Evolutionary conservation across 1,140 invertebrate genomes (phyloP).

Genomic region (Zeugodacus cucurbitae): DNA sequence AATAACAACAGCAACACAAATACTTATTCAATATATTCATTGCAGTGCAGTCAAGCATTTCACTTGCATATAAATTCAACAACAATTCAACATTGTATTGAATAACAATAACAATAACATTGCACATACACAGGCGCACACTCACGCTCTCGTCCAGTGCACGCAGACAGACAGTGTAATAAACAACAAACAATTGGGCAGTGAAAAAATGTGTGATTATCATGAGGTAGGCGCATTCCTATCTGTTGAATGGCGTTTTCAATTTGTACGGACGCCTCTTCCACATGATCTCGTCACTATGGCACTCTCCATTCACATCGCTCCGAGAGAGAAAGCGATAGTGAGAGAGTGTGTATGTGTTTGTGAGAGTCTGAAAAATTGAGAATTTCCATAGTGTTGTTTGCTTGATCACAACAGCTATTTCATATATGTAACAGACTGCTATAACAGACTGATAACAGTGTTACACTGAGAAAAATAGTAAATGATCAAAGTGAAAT

Average conservation of each 20-base stretch:
- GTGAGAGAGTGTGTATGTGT: no score
- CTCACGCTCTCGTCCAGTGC: no score
- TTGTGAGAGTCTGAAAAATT: neutral
- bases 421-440: neutral
- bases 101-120: neutral
- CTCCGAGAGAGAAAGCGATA: neutral
- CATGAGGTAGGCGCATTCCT: conserved; percentile 16
- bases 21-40: neutral
- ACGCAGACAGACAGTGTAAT: neutral
- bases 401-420: neutral
- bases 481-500: no score
- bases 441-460: neutral
- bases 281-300: neutral
- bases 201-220: neutral
- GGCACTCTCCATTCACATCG: neutral
- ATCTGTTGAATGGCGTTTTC: neutral
- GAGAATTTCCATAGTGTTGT: neutral
- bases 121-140: neutral
- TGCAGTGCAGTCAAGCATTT: conserved; percentile 11
- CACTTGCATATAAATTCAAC: neutral
- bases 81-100: neutral
- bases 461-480: neutral
- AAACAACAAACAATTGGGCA: neutral
- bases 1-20: neutral
- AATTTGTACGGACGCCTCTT: neutral